Evolutionary conservation across 2,888 invertebrate genomes (phyloP).

Genomic region (Lottia gigantea): DNA sequence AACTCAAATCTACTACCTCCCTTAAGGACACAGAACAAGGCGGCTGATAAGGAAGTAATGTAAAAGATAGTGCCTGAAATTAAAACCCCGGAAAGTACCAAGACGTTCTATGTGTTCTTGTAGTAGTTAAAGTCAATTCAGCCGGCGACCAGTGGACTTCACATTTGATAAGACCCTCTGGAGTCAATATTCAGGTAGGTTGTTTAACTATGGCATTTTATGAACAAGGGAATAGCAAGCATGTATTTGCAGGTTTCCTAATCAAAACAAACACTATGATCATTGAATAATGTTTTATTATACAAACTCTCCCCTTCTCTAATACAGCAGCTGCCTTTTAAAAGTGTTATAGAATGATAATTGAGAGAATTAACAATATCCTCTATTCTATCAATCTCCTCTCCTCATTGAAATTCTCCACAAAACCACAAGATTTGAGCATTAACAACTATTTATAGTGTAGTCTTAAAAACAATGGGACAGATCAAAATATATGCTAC

Average conservation of each 20-base stretch:
- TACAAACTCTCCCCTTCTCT: constrained; percentile 9
- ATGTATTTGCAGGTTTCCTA: too few species aligned
- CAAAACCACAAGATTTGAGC: background rate
- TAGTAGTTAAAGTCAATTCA: constrained; percentile 47
- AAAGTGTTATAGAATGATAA: background rate
- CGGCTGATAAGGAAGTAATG: constrained; percentile 36
- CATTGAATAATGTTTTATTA: constrained; percentile 8
- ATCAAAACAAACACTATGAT: background rate
- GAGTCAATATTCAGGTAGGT: too few species aligned
- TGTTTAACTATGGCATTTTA: too few species aligned
- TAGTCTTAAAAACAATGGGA: background rate
- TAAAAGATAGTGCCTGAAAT: constrained; percentile 37
- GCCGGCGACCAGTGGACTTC: too few species aligned
- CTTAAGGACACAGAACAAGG: too few species aligned
- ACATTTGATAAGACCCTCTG: too few species aligned
- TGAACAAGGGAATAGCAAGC: too few species aligned
- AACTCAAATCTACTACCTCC: too few species aligned
- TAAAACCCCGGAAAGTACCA: constrained; percentile 29
- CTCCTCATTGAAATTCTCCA: background rate
- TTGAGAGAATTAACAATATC: background rate
- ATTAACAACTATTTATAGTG: background rate
- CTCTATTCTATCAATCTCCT: background rate
- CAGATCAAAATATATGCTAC: background rate
- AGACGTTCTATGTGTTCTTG: constrained; percentile 47
- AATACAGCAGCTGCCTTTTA: constrained; percentile 7